Base-by-base conservation (phyloP, 1,140 invertebrate species). In the Heliconius himera region DNA sequence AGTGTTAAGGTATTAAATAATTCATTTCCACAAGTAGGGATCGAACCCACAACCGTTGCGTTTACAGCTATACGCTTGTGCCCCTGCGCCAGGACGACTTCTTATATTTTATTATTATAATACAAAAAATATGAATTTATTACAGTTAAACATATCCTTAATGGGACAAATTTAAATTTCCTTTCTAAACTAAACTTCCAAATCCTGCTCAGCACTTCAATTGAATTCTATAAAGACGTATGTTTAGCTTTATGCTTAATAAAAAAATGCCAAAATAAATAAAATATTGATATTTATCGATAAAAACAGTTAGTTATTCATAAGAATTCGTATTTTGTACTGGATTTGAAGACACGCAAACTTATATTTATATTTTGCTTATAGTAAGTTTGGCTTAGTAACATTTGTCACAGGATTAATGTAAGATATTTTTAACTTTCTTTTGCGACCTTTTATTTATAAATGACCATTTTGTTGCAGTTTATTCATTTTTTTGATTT, bases 391-490 rank as follows among this genome's bases (percentile, higher is more conserved):
- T 22, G 54, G 54, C 60, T 66, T 66, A 66, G 60, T 26, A 26
- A 66, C 60, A 66, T 66, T 66, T 66, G 60, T 66, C 60, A 66
- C 22, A 26, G 60, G 60, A 66, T 66, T 66, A 66, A 29, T 26
- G n/a, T 29, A 13, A 66, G 22, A 26, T 26, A 66, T 13, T 66
- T 26, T 66, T 11, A 26, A 26, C 9, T 29, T 66, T 26, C 11
- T 66, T 66, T 66, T 66, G 60, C 3, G 3, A 29, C 3, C 22
- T n/a, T 13, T 13, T 66, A 22, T 66, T 13, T 29, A 22, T 66
- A 26, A 29, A 66, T 29, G 0, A 13, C 3, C 2, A 0, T 66
- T 66, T 29, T 66, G 3, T 26, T 26, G 26, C 3, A n/a, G 1
- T 29, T 22, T 22, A 56, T 20, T 0, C 6, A 20, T 5, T 20